These are phyloP conservation scores for Drosophila nigromelanica DNA, from an alignment of 1,140 invertebrate genomes.

Conservation along the genomic window DNA sequence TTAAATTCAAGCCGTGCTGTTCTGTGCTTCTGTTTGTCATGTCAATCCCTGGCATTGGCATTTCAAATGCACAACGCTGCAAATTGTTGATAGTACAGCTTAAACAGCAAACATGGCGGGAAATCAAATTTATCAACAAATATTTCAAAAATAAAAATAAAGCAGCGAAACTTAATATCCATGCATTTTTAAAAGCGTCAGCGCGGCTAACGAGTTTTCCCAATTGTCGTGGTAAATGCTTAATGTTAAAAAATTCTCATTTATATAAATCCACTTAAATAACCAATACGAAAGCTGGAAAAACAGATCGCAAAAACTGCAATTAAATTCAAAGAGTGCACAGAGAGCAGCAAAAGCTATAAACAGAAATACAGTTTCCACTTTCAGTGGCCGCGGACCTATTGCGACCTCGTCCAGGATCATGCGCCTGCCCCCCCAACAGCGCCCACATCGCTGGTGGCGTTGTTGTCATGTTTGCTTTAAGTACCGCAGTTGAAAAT, in stretches of 20 bases:
- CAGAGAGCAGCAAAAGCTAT: background rate
- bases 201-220: background rate
- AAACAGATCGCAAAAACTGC: slow-evolving; percentile 29
- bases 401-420: slow-evolving; percentile 22
- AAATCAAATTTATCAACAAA: slow-evolving; percentile 14
- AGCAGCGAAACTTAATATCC: slow-evolving; percentile 8
- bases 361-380: slow-evolving; percentile 18
- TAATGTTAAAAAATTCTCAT: background rate
- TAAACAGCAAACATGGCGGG: slow-evolving; percentile 14
- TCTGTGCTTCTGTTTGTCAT: background rate
- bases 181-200: slow-evolving; percentile 19
- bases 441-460: background rate
- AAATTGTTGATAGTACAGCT: slow-evolving; percentile 27
- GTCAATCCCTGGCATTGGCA: background rate
- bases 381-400: slow-evolving; percentile 15
- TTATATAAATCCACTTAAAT: slow-evolving; percentile 39
- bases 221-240: slow-evolving; percentile 9
- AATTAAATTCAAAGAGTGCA: slow-evolving; percentile 40
- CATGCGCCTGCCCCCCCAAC: background rate
- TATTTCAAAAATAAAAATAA: background rate
- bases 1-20: background rate
- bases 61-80: slow-evolving; percentile 1
- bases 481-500: slow-evolving; percentile 29
- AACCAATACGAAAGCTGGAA: slow-evolving; percentile 14
- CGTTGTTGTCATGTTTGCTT: slow-evolving; percentile 28